A percentile compares a stretch with the other conserved stretches of the same genome.
These are phyloP conservation scores for Miichthys miiuy DNA, from an alignment of 2,797 vertebrate genomes.

Conservation along the genomic window DNA sequence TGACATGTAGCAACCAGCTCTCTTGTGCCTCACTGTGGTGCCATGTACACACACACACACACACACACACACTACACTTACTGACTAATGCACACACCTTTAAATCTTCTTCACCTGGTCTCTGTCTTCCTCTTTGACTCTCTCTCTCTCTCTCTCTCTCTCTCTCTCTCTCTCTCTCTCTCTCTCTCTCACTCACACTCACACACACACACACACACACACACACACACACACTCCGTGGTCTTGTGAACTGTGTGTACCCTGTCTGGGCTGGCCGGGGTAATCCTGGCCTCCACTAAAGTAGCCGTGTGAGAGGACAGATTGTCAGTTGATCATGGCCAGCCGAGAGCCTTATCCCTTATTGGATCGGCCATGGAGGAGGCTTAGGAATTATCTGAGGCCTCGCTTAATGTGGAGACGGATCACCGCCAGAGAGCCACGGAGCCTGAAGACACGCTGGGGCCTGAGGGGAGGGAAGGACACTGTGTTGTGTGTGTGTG, in stretches of 20 bases:
- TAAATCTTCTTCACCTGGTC: constrained; percentile 14
- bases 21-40: constrained; percentile 30
- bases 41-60: background rate
- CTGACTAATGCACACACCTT: constrained; percentile 14
- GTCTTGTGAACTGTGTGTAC: constrained; percentile 69
- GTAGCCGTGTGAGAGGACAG: constrained; percentile 91
- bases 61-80: background rate
- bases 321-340: constrained; percentile 93
- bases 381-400: constrained; percentile 97
- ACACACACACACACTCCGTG: constrained; percentile 34
- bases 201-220: background rate
- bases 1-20: constrained; percentile 4
- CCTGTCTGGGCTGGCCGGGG: constrained; percentile 65
- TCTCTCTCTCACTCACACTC: background rate
- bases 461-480: constrained; percentile 61
- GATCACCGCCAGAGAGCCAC: constrained; percentile 91
- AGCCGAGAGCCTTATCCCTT: constrained; percentile 93
- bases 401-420: constrained; percentile 92
- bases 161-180: too few relatives aligned
- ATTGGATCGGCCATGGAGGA: constrained; percentile 96
- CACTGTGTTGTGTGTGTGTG: constrained; percentile 21
- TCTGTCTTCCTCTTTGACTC: constrained; percentile 1
- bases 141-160: background rate
- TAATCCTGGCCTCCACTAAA: constrained; percentile 91
- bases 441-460: constrained; percentile 71